Percentiles rank a stretch among this genome's conserved stretches.
phyloP scores from a whole-genome alignment of 2,113 vertebrate genomes.

The Lagopus leucura region DNA sequence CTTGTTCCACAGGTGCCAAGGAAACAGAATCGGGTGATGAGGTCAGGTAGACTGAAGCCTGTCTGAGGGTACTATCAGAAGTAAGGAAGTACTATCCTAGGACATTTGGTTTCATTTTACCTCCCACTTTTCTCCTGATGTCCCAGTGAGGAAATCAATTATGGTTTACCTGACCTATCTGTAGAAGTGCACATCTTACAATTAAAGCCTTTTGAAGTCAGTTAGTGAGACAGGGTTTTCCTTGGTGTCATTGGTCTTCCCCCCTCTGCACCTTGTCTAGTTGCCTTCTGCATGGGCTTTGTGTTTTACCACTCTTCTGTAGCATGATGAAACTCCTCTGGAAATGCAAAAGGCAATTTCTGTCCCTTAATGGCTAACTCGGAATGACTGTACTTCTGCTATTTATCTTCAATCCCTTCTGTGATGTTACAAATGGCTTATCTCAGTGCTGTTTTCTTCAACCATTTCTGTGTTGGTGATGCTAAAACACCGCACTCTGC shows the following conservation, averaged over 20 bases:
- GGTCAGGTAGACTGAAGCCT: background rate
- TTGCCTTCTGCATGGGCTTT: background rate
- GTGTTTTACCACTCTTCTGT: background rate
- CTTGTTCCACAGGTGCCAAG: background rate
- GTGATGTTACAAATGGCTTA: background rate
- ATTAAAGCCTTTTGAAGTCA: background rate
- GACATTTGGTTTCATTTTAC: background rate
- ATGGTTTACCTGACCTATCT: rapidly evolving
- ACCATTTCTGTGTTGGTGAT: background rate
- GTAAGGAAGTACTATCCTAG: background rate
- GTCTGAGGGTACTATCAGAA: background rate
- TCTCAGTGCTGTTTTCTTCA: background rate
- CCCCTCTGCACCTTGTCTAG: background rate
- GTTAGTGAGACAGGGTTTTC: background rate
- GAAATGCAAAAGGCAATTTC: slow-evolving; percentile 1
- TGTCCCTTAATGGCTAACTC: background rate
- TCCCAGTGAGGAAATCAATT: background rate
- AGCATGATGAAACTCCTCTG: background rate
- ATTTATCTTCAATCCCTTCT: background rate
- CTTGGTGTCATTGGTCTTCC: background rate
- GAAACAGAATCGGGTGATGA: background rate
- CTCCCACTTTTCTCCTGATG: background rate
- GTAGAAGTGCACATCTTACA: background rate
- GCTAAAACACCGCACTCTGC: background rate
- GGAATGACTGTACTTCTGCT: background rate